Base-by-base conservation (phyloP, 2,888 invertebrate genomes). In the Oscheius onirici region DNA sequence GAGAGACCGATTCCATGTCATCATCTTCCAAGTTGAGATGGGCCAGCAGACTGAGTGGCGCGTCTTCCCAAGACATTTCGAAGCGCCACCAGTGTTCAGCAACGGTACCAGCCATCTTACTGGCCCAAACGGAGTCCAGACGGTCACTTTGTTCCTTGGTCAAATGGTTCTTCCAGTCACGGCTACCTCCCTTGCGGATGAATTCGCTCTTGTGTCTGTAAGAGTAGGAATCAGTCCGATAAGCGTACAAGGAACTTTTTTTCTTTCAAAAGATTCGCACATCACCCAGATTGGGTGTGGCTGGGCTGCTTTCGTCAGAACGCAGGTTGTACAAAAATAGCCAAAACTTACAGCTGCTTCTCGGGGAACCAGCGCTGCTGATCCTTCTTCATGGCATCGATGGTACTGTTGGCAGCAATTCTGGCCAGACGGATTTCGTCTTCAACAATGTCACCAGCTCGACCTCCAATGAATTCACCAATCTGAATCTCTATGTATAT, bases 121-220 rank as follows among this genome's bases (percentile, higher is more conserved):
- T 63, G 6, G 67, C 61, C 66, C 72, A 79, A 15, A 80, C 65
- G 1, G 75, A 69, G 70, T 86, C 86, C 61, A 87, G 68, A 3
- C 81, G 75, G 57, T 84, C 82, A 22, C 83, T 83, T 61, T 87
- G 87, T 67, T 84, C 84, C 41, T 75, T 58, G 26, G 76, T 83
- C 72, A 86, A 78, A 67, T 87, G 77, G 65, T 86, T 86, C 75
- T 84, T 85, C 86, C 86, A 86, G 70, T 87, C 86, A 11, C 86
- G 74, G 43, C 74, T 79, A 49, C 82, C 81, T 10, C 86, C 86
- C 71, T 87, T 86, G 3, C 86, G 82, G 54, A 86, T 85, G 77
- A 86, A 86, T 15, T 82, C 81, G n/a, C 76, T 68, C 28, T 80
- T 77, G 67, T 78, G 77, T 44, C 85, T 83, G 73, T 34, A 63